These are phyloP conservation scores for Plectrocnemia conspersa DNA, from an alignment of 1,140 invertebrate species.

Conservation along the genomic window DNA sequence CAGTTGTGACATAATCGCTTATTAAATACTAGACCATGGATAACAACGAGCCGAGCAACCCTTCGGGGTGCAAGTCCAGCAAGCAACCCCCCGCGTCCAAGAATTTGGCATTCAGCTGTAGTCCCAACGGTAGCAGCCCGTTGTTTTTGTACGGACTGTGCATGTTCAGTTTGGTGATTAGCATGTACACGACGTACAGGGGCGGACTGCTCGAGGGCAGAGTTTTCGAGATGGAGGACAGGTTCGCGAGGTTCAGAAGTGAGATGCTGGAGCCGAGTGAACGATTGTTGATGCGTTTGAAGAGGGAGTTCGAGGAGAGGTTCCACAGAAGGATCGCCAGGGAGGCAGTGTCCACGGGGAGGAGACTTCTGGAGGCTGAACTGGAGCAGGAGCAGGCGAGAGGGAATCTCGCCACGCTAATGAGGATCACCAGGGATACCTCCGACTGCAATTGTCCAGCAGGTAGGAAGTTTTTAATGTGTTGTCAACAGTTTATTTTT, in stretches of 20 bases:
- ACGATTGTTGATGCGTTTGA: slow-evolving; percentile 25
- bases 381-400: slow-evolving; percentile 21
- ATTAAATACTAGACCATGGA: too few relatives aligned
- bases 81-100: too few relatives aligned
- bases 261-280: slow-evolving; percentile 28
- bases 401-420: slow-evolving; percentile 15
- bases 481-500: too few relatives aligned
- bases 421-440: slow-evolving; percentile 30
- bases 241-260: slow-evolving; percentile 25
- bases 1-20: too few relatives aligned
- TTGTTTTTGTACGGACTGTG: slow-evolving; percentile 30
- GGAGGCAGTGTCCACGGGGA: slow-evolving; percentile 30
- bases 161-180: slow-evolving; percentile 29
- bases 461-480: too few relatives aligned
- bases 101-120: too few relatives aligned
- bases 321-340: slow-evolving; percentile 31
- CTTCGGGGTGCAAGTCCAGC: too few relatives aligned
- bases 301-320: slow-evolving; percentile 27
- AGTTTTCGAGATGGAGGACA: slow-evolving; percentile 23
- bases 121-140: too few relatives aligned
- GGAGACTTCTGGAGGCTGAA: slow-evolving; percentile 26
- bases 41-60: too few relatives aligned
- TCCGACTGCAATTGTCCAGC: slow-evolving; percentile 33
- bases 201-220: slow-evolving; percentile 28
- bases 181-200: slow-evolving; percentile 28